Evolutionary conservation across 2,113 vertebrate species (phyloP), one percentile per base, ranked within the genome.

Genomic region (Saguinus imperator): DNA sequence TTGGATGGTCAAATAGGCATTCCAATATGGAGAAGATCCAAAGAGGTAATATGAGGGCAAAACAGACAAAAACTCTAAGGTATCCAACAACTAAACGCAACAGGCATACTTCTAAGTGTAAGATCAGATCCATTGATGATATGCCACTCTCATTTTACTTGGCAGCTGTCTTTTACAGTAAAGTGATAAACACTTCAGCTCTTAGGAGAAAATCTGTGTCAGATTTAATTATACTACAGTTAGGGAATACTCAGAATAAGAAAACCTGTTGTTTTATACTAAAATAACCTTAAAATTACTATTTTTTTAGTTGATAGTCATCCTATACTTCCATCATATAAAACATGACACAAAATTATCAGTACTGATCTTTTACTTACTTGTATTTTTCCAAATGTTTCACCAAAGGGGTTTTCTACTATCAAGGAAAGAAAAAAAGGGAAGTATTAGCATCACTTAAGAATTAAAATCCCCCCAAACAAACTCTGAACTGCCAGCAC

Each of bases 331-430:
- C 90, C 37, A 95, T 91, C 58, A 95, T 50, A 93, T 91, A 97
- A 95, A 96, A 95, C 9, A 94, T 58, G 45, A 88, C 50, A 94
- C 12, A 73, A 94, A 68, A 98, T 72, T 96, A 97, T 91, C 81
- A 96, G 32, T 76, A 96, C 94, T 96, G 5, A 89, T 96, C 43
- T 61, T 98, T 98, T 98, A 98, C 98, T 99, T 98, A 99, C 98
- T 96, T 97, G 73, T 97, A 98, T 98, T 84, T 98, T 81, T 92
- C 85, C 93, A 94, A 98, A 98, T 85, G 98, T 97, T 98, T 97
- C 98, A 97, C 94, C 97, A 96, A 98, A 93, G 32, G 98, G 97
- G 87, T 97, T 95, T 98, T 98, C 98, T 92, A 98, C 98, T 99
- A 98, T 98, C 89, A 98, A 98, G 97, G 57, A 95, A 92, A 97